phyloP scores from a whole-genome alignment of 2,113 vertebrate genomes.

The Sorex araneus region DNA sequence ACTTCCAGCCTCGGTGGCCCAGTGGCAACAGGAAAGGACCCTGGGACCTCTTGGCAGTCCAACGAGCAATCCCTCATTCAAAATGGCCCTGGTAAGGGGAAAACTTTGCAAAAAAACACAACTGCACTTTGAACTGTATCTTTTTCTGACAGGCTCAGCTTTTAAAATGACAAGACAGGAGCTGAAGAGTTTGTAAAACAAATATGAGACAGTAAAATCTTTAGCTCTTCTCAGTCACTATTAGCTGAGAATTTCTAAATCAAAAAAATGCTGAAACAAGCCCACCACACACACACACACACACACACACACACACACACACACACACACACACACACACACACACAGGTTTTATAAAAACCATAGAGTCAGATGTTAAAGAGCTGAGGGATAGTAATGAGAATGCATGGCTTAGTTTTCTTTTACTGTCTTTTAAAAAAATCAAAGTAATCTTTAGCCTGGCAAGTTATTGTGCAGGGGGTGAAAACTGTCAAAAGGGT shows the following conservation, averaged over 20 bases:
- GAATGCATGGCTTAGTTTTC: neutral
- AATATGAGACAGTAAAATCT: conserved; percentile 1
- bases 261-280: neutral
- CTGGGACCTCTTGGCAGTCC: no score
- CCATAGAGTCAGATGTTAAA: neutral
- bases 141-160: conserved; percentile 10
- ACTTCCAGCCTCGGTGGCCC: no score
- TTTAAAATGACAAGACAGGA: neutral
- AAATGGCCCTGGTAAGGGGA: neutral
- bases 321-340: neutral
- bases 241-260: neutral
- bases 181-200: neutral
- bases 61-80: neutral
- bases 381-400: neutral
- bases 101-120: no score
- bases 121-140: no score
- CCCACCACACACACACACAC: neutral
- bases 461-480: neutral
- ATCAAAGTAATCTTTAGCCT: neutral
- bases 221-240: neutral
- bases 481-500: neutral
- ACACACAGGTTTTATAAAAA: conserved; percentile 30
- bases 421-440: neutral
- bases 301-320: neutral
- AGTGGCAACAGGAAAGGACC: no score